phyloP scores from a whole-genome alignment of 2,797 vertebrate genomes.

The Chaetodon trifasciatus region DNA sequence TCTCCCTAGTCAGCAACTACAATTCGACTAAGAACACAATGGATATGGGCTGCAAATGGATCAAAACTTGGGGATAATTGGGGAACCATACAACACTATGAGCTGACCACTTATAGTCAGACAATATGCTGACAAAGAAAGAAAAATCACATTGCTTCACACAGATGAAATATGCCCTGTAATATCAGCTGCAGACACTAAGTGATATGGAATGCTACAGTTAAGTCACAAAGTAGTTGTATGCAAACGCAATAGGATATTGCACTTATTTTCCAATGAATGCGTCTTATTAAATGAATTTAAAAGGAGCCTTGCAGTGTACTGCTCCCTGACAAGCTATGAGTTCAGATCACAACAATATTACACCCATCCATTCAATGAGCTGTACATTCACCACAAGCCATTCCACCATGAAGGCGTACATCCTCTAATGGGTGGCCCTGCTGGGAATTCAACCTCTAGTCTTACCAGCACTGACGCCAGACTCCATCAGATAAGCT shows the following conservation, averaged over 20 bases:
- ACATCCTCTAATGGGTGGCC: conserved; percentile 21
- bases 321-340: neutral
- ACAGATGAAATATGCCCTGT: conserved; percentile 39
- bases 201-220: conserved; percentile 21
- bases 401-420: conserved; percentile 5
- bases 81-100: conserved; percentile 6
- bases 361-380: conserved; percentile 5
- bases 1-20: conserved; percentile 62
- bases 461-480: conserved; percentile 14
- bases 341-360: conserved; percentile 7
- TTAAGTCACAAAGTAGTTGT: conserved; percentile 19
- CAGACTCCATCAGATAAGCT: conserved; percentile 21
- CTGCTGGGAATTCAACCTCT: conserved; percentile 32
- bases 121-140: conserved; percentile 35
- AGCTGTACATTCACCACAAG: conserved; percentile 24
- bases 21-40: conserved; percentile 63
- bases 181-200: conserved; percentile 44
- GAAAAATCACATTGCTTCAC: conserved; percentile 19
- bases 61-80: conserved; percentile 49
- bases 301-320: neutral
- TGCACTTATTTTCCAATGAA: conserved; percentile 17
- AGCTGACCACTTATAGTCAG: conserved; percentile 43
- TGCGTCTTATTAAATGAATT: conserved; percentile 18
- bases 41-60: conserved; percentile 45
- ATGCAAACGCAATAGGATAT: conserved; percentile 12